Conservation (phyloP, 2,113 vertebrate genomes). For the Mandrillus leucophaeus region DNA sequence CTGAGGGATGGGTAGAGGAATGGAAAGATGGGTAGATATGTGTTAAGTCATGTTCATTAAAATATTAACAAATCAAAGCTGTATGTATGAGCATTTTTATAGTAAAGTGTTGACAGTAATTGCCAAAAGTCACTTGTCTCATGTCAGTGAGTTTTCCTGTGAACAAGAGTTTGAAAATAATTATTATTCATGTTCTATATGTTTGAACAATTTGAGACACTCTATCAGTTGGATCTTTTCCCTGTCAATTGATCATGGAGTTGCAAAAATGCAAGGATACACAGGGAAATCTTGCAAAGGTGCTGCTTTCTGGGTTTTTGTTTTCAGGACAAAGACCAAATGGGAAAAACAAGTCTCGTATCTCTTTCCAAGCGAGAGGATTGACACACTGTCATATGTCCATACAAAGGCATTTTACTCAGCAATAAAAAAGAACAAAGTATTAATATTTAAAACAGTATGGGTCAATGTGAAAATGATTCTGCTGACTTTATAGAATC, state of each 20-base stretch:
- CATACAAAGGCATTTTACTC: background rate
- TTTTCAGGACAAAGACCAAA: background rate
- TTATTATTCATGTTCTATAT: background rate
- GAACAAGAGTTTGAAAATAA: background rate
- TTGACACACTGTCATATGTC: background rate
- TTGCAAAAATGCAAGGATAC: background rate
- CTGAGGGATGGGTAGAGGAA: background rate
- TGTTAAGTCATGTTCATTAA: background rate
- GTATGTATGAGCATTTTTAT: background rate
- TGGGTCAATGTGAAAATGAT: background rate
- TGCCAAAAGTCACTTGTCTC: background rate
- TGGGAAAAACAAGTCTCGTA: background rate
- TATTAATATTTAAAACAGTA: background rate
- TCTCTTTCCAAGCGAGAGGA: background rate
- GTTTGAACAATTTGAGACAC: background rate
- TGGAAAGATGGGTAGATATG: background rate
- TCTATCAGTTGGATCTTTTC: background rate
- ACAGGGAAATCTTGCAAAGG: background rate
- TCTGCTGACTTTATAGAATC: background rate
- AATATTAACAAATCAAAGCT: background rate
- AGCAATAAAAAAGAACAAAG: background rate
- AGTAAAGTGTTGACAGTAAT: background rate
- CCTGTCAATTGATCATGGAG: background rate
- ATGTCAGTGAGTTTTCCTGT: background rate
- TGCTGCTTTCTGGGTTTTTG: background rate